Evolutionary conservation across 2,113 vertebrate species (phyloP).

Genomic region (Protomyctophum bolini): DNA sequence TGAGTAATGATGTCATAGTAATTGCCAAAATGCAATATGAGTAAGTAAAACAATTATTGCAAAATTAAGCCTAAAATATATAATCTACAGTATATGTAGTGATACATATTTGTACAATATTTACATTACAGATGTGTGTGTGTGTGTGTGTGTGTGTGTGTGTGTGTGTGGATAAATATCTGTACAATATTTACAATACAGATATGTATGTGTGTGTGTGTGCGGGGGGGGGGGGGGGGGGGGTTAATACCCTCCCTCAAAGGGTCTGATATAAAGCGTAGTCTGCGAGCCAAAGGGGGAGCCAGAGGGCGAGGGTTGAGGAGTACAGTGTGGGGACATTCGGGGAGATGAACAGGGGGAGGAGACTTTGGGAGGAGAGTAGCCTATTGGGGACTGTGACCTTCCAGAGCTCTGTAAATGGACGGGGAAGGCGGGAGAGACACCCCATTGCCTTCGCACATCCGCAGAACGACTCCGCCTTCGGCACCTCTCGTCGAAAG

Average conservation of each 20-base stretch:
- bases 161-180: neutral
- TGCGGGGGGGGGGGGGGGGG: slow-evolving; percentile 12
- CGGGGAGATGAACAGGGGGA: neutral
- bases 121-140: neutral
- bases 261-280: slow-evolving; percentile 1
- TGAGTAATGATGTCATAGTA: neutral
- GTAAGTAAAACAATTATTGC: too few relatives aligned
- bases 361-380: slow-evolving; percentile 19
- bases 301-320: slow-evolving; percentile 10
- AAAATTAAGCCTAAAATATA: too few relatives aligned
- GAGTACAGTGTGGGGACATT: neutral
- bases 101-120: neutral
- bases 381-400: neutral
- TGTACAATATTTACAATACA: too few relatives aligned
- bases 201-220: neutral
- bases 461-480: neutral
- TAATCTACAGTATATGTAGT: neutral
- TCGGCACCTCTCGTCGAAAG: fast-evolving
- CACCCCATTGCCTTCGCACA: neutral
- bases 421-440: neutral
- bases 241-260: slow-evolving; percentile 7
- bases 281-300: slow-evolving; percentile 47
- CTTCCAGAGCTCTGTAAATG: neutral
- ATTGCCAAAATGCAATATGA: too few relatives aligned
- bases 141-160: slow-evolving; percentile 12